These are phyloP conservation scores for Mormyrops attenuatus DNA, from an alignment of 2,797 vertebrate species.

Conservation along the genomic window DNA sequence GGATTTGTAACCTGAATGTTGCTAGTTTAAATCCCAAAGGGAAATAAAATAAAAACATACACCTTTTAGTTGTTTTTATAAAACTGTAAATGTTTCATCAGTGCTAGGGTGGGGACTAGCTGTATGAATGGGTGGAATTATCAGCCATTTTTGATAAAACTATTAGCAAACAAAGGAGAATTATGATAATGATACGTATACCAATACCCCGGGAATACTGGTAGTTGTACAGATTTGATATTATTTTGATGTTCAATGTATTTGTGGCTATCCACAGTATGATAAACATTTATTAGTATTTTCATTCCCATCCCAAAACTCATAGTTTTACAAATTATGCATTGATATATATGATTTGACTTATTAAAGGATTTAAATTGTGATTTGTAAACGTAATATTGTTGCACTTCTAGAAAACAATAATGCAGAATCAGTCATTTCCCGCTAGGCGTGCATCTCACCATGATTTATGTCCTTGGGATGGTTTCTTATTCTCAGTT, in stretches of 20 bases:
- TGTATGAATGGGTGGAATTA: neutral
- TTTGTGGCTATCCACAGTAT: neutral
- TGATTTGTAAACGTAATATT: neutral
- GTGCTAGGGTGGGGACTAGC: neutral
- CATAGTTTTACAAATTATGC: neutral
- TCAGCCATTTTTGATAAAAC: neutral
- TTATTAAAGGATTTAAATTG: neutral
- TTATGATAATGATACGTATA: neutral
- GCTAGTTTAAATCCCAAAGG: neutral
- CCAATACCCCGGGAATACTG: neutral
- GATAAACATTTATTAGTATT: neutral
- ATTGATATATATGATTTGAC: neutral
- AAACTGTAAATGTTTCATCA: neutral
- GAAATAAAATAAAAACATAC: neutral
- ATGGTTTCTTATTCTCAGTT: neutral
- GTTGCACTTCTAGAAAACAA: neutral
- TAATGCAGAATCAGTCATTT: neutral
- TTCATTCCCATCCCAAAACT: neutral
- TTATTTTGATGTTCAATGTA: neutral
- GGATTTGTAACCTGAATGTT: constrained; percentile 4
- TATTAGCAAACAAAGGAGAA: neutral
- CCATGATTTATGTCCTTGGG: neutral
- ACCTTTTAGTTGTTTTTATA: neutral
- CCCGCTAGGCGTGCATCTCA: neutral
- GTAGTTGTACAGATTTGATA: neutral